These are phyloP conservation scores for Hemibagrus wyckioides DNA, from an alignment of 2,113 vertebrate genomes.

Conservation along the genomic window DNA sequence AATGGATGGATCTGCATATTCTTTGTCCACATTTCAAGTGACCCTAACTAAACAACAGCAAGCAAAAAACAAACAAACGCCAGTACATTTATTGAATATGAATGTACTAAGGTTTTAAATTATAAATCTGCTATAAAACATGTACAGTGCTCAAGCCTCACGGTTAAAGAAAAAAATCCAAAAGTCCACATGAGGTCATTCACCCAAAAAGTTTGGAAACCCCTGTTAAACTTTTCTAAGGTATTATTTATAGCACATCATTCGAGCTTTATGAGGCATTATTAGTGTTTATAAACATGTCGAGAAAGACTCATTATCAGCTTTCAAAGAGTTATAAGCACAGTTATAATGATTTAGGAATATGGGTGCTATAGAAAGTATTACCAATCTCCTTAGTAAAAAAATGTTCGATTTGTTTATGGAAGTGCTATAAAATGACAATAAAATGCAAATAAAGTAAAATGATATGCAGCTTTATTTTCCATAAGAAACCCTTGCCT, in stretches of 20 bases:
- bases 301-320: neutral
- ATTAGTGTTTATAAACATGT: neutral
- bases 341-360: neutral
- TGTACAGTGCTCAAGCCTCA: neutral
- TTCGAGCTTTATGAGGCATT: neutral
- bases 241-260: neutral
- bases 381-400: neutral
- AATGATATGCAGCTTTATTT: neutral
- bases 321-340: neutral
- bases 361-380: neutral
- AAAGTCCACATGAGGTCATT: neutral
- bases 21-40: too few relatives aligned
- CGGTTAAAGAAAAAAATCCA: neutral
- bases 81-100: too few relatives aligned
- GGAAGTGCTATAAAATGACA: neutral
- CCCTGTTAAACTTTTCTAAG: neutral
- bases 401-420: neutral
- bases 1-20: too few relatives aligned
- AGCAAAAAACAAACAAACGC: too few relatives aligned
- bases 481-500: neutral
- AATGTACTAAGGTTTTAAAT: neutral
- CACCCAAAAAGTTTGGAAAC: neutral
- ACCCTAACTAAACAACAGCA: too few relatives aligned
- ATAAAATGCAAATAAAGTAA: neutral
- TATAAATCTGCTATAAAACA: neutral